Base-by-base conservation (phyloP, 2,888 invertebrate genomes). In the Dysmachus trigonus region DNA sequence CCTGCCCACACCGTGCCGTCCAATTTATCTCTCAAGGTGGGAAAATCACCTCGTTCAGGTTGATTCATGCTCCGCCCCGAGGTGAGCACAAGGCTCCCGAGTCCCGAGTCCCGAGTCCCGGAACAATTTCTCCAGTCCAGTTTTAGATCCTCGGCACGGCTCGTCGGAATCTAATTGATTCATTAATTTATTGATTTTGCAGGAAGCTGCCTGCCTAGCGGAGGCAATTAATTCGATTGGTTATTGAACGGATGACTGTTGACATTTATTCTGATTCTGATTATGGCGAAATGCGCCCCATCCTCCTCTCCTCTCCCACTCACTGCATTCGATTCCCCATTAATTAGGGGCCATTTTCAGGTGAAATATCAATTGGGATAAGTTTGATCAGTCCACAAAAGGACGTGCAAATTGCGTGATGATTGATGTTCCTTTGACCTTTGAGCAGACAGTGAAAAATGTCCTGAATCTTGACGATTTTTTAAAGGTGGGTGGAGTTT, bases 151-250 rank as follows among this genome's bases (percentile, higher is more conserved):
- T 76, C n/a, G 27, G 71, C 85, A 77, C 33, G 31, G 35, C 30
- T 79, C 79, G 62, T n/a, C 30, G 31, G 41, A 72, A 81, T 79
- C 79, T 81, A 79, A 81, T 81, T 86, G 77, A 79, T 86, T 81
- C 79, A 31, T 71, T 86, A 86, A 86, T 72, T 81, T 86, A 86
- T 86, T 81, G 86, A 86, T 86, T 86, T 86, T 72, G 31, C 86
- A 81, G 86, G 86, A 86, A 86, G 81, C 72, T 81, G 73, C 72
- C 27, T 79, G 47, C 72, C 27, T 79, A 31, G 81, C 41, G 41
- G 47, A 41, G 77, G 62, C 41, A 85, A 85, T 83, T 83, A 83
- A 83, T 83, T 83, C 71, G 30, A 72, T 71, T 72, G 72, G 41
- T 33, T 72, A 83, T 83, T 83, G 83, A 72, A 83, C 83, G 72